Conservation (phyloP, 2,797 vertebrate genomes). For the Bryconaethiops microstoma region DNA sequence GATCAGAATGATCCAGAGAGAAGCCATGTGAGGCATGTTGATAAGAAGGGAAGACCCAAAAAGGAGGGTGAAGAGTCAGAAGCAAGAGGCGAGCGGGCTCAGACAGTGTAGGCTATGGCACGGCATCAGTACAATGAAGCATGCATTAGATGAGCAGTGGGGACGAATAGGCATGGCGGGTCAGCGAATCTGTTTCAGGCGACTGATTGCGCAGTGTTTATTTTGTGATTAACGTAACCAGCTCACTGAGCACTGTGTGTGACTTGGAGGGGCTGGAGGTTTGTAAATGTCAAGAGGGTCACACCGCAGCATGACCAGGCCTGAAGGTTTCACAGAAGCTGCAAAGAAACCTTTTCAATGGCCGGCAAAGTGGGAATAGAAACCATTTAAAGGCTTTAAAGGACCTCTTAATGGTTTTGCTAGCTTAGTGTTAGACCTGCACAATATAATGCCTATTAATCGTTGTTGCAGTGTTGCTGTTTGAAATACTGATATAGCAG, state of each 20-base stretch:
- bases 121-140: conserved; percentile 11
- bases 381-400: background rate
- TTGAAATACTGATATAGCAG: too few relatives aligned
- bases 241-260: conserved; percentile 5
- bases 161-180: conserved; percentile 32
- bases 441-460: too few relatives aligned
- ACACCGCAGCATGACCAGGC: conserved; percentile 10
- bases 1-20: conserved; percentile 58
- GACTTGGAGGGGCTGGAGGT: conserved; percentile 1
- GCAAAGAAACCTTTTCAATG: background rate
- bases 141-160: conserved; percentile 21
- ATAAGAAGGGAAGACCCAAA: conserved; percentile 35
- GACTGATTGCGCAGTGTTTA: conserved; percentile 36
- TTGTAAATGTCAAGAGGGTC: conserved; percentile 24
- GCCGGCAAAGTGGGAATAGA: background rate
- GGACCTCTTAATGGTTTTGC: too few relatives aligned
- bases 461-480: too few relatives aligned
- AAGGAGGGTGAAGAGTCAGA: conserved; percentile 10
- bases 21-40: conserved; percentile 50
- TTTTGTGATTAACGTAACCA: conserved; percentile 45
- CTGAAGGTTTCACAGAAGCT: background rate
- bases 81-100: background rate
- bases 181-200: conserved; percentile 28
- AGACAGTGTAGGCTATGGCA: conserved; percentile 1
- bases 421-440: too few relatives aligned